Conservation (phyloP, 2,888 invertebrate genomes). For the Ferrisia virgata region DNA sequence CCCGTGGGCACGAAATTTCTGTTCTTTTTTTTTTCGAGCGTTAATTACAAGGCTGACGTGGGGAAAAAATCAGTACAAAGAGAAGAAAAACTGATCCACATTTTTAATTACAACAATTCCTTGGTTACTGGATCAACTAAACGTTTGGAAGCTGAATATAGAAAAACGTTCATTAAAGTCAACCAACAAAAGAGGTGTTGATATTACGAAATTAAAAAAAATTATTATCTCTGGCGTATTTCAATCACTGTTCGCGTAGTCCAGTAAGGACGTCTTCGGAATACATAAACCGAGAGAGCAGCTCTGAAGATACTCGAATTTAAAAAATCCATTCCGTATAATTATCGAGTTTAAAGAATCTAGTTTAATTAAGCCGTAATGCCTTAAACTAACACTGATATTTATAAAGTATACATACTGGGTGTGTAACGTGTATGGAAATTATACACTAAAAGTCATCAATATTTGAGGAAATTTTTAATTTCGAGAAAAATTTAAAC, state of each 20-base stretch:
- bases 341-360: slow-evolving; percentile 32
- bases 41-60: slow-evolving; percentile 24
- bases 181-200: background rate
- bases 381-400: slow-evolving; percentile 27
- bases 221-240: slow-evolving; percentile 11
- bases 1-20: background rate
- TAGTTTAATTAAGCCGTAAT: slow-evolving; percentile 33
- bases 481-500: slow-evolving; percentile 28
- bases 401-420: slow-evolving; percentile 1
- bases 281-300: background rate
- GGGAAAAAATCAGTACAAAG: background rate
- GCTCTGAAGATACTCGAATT: background rate
- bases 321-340: background rate
- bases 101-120: background rate
- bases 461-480: slow-evolving; percentile 18
- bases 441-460: background rate
- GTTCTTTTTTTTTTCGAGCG: background rate
- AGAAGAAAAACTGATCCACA: slow-evolving; percentile 13
- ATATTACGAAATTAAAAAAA: slow-evolving; percentile 31
- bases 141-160: background rate
- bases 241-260: background rate
- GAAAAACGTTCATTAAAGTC: background rate
- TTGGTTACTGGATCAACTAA: background rate
- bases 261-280: background rate
- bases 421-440: background rate